Conservation (phyloP, 2,797 vertebrate species). For the Synaphobranchus kaupii region DNA sequence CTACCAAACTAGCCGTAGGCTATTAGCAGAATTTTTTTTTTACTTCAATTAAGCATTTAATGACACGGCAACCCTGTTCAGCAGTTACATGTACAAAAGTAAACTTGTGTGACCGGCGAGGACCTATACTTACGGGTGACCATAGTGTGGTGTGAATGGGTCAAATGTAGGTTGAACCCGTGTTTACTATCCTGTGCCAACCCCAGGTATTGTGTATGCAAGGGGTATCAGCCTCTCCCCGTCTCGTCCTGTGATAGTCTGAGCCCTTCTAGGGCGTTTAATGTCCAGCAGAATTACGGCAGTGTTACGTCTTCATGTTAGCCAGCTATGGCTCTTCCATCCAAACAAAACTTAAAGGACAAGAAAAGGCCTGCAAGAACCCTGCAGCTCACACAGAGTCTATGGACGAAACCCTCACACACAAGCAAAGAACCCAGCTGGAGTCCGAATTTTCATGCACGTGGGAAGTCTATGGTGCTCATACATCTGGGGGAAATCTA, state of each 20-base stretch:
- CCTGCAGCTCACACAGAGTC: not conserved
- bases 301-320: slow-evolving; percentile 23
- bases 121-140: too few relatives aligned
- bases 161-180: too few relatives aligned
- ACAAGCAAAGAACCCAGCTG: not conserved
- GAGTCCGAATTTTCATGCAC: not conserved
- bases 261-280: not conserved
- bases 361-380: not conserved
- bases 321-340: not conserved
- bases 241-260: not conserved
- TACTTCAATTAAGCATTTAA: too few relatives aligned
- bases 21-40: too few relatives aligned
- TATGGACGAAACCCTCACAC: not conserved
- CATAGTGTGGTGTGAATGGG: too few relatives aligned
- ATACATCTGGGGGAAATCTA: not conserved
- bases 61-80: too few relatives aligned
- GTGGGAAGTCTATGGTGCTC: not conserved
- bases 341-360: not conserved
- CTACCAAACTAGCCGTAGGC: too few relatives aligned
- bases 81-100: too few relatives aligned
- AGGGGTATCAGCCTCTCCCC: too few relatives aligned
- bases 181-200: too few relatives aligned
- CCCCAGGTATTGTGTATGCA: too few relatives aligned
- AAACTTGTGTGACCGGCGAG: too few relatives aligned
- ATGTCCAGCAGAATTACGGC: slow-evolving; percentile 27